A percentile compares a stretch with the other conserved stretches of the same genome.
Evolutionary conservation across 2,113 vertebrate species (phyloP).

Genomic region (Cairina moschata): DNA sequence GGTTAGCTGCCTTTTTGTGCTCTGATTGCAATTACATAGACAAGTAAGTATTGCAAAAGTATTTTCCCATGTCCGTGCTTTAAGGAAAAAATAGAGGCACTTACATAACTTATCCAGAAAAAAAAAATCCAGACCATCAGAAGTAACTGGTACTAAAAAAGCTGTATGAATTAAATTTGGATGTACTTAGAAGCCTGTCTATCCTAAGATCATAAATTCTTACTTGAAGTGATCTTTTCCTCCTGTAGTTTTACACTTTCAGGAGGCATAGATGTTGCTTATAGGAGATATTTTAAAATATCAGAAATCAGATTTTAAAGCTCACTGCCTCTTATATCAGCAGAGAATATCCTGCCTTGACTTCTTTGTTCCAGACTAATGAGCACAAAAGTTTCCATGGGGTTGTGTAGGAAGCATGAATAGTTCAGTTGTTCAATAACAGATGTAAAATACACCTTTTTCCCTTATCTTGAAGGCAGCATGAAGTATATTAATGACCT

Average conservation of each 20-base stretch:
- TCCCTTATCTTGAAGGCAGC: background rate
- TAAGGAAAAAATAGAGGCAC: too few species aligned
- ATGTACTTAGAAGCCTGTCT: background rate
- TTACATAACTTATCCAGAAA: background rate
- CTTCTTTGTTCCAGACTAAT: background rate
- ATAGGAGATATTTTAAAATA: background rate
- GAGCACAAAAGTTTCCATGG: background rate
- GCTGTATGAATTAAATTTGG: background rate
- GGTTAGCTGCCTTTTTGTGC: background rate
- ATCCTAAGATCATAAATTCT: background rate
- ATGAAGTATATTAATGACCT: background rate
- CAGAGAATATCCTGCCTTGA: background rate
- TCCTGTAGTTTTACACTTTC: background rate
- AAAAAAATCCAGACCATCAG: background rate
- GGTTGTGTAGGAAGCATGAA: background rate
- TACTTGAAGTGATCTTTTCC: background rate
- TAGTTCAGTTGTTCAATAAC: accelerated
- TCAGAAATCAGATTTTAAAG: background rate
- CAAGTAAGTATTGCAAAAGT: background rate
- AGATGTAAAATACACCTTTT: background rate
- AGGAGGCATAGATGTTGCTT: background rate
- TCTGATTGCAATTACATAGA: background rate
- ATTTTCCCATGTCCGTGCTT: background rate
- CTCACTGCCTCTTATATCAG: background rate
- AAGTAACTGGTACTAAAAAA: background rate